Evolutionary conservation across 2,888 invertebrate species (phyloP), one percentile per base, ranked within the genome.

Genomic region (Trissonchulus latispiculum): DNA sequence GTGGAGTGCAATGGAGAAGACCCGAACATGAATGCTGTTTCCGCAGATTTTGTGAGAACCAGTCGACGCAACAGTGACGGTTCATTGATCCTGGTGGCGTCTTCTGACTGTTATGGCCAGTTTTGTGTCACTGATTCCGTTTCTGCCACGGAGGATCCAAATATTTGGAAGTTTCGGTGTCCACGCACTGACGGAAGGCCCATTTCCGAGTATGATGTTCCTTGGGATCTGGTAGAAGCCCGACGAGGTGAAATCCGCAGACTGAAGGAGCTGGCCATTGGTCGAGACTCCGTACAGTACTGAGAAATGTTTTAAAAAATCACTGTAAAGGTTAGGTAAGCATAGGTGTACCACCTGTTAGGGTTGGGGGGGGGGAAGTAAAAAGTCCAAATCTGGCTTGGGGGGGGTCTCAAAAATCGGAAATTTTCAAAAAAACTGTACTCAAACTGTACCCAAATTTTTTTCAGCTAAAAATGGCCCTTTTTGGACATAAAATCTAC

Each of bases 161-260:
- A n/a, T n/a, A n/a, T 48, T 23, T 48, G 48, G 48, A 23, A 48
- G 23, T 48, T 15, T 23, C 8, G 48, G 48, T 8, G 48, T 15
- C 48, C 48, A 48, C 8, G 48, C 8, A 48, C 8, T 48, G 48
- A 48, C 48, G 8, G 23, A 48, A 8, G 48, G 23, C 48, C 48
- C 8, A 23, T 48, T 8, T 48, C 48, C 48, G 48, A 48, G 23
- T 48, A 83, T 48, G 72, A 72, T 32, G 35, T 28, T 1, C 72
- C 72, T 1, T 72, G 72, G 72, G 72, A 72, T 23, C 36, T 61
- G 8, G 48, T 48, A 8, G 48, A 48, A 23, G 48, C 48, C 23
- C 8, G 48, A 48, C 48, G 48, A 8, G 48, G 48, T 48, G 8
- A 48, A 15, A 8, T 48, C 8, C 8, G 48, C 8, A 48, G 23